Base-by-base conservation (phyloP, 2,888 invertebrate species). In the Scelioninae gen. 2 region DNA sequence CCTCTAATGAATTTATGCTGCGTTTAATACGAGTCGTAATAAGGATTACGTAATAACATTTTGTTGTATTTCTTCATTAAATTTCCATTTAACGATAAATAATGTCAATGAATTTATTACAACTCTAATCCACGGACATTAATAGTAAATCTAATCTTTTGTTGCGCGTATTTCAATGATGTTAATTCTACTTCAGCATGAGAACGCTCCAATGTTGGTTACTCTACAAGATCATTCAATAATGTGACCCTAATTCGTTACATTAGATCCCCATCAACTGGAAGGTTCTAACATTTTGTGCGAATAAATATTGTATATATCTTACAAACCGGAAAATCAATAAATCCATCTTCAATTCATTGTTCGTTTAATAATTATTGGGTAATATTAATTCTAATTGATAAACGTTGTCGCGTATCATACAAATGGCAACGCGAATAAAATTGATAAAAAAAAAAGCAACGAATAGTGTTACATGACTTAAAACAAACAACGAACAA, bases 241-340 rank as follows among this genome's bases (percentile, higher is more conserved):
- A 45, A 45, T 45, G 11, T 22, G 58, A 35, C 58, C 35, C 58
- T 45, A 58, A 58, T 45, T 58, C 45, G 35, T 45, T 16, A 35
- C 35, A 58, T 45, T 58, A 57, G 16, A 41, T 55, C 22, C 10
- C 13, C 19, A 55, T 55, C 28, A n/a, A 18, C 9, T 7, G n/a
- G 28, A 31, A 19, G 57, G 28, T 43, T 19, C 16, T 2, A 13
- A n/a, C 3, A 25, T 25, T 7, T 10, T 6, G 6, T 13, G 46
- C 13, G n/a, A 28, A 31, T 15, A 48, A 13, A n/a, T n/a, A n/a
- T n/a, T n/a, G n/a, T n/a, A n/a, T n/a, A n/a, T n/a, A n/a, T n/a
- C n/a, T n/a, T n/a, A n/a, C n/a, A n/a, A n/a, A n/a, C n/a, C n/a
- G n/a, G n/a, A n/a, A n/a, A n/a, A n/a, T n/a, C n/a, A n/a, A n/a